A percentile compares a stretch with the other conserved stretches of the same genome.
These are phyloP conservation scores for Chaetodon trifascialis DNA, from an alignment of 2,113 vertebrate genomes.

Conservation along the genomic window DNA sequence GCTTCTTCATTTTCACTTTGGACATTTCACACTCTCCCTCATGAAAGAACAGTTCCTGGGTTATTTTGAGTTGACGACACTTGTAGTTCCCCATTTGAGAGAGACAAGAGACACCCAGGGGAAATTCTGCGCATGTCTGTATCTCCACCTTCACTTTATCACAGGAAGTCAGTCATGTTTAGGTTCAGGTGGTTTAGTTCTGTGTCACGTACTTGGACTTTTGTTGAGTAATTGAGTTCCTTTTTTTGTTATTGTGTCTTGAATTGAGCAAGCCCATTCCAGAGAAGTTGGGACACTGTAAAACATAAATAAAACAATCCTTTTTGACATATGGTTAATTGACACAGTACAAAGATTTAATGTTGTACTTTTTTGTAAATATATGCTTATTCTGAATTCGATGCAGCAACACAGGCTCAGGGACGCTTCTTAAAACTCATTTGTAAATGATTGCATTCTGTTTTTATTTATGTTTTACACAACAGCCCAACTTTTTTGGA, in stretches of 20 bases:
- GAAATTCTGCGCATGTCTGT: background rate
- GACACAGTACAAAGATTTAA: no score
- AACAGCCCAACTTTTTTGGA: no score
- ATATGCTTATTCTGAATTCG: no score
- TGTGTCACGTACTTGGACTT: background rate
- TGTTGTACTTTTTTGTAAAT: no score
- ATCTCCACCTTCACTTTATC: conserved; percentile 20
- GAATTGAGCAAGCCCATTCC: background rate
- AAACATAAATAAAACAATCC: no score
- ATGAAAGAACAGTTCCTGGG: background rate
- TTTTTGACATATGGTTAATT: no score
- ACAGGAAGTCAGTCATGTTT: conserved; percentile 29
- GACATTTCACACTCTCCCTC: conserved; percentile 8
- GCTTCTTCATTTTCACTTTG: conserved; percentile 35
- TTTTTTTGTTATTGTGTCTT: background rate
- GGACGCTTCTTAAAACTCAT: no score
- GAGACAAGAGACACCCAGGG: conserved; percentile 3
- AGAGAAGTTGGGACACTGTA: no score
- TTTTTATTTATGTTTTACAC: no score
- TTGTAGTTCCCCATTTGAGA: conserved; percentile 63
- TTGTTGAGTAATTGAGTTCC: background rate
- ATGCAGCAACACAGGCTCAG: no score
- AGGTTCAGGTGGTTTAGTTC: conserved; percentile 1
- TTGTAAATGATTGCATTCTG: no score
- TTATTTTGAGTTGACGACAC: conserved; percentile 35